Evolutionary conservation across 92 coral and sea anemone genomes (phyloP), one percentile per base, ranked within the genome.

Genomic region (Scolanthus callimorphus): DNA sequence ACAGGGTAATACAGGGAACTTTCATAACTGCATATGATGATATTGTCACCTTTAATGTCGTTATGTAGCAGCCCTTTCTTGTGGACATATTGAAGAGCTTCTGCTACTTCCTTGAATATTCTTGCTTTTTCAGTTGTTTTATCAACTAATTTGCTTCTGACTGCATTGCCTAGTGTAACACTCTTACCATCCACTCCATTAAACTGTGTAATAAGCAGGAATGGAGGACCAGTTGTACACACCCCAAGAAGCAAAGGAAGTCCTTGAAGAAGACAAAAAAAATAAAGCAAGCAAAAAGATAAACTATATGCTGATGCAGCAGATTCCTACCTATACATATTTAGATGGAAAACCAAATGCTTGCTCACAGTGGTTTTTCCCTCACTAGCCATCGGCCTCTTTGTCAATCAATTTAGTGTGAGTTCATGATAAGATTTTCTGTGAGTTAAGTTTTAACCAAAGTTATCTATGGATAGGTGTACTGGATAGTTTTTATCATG

Each of bases 41-140:
- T 47, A 69, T 69, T 69, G 37, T 69, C 76, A 21, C 71, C 71
- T 49, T 69, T 69, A 17, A 69, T 61, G 23, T 69, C 76, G 47
- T 69, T 69, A 29, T 69, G 76, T 13, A 69, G 31, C 11, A 62
- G 20, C 20, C 17, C 29, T 15, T 69, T 57, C 15, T 25, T 22
- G 27, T 69, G 76, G 3, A 69, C 37, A 59, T 41, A 60, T 9
- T 1, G 11, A 27, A 69, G 37, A n/a, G 76, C 76, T 21, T 31
- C 58, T 2, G 46, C 56, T 27, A 31, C 45, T 45, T 69, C 76
- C 12, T 10, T 39, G 17, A 45, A 69, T 9, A 69, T 27, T 19
- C 24, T 17, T 1, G 38, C 21, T 11, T 54, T 59, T 44, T 69
- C 57, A 15, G 24, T 4, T 10, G 45, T 10, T 15, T 6, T 15